Base-by-base conservation (phyloP, 2,888 invertebrate species). In the Oxytorus armatus region DNA sequence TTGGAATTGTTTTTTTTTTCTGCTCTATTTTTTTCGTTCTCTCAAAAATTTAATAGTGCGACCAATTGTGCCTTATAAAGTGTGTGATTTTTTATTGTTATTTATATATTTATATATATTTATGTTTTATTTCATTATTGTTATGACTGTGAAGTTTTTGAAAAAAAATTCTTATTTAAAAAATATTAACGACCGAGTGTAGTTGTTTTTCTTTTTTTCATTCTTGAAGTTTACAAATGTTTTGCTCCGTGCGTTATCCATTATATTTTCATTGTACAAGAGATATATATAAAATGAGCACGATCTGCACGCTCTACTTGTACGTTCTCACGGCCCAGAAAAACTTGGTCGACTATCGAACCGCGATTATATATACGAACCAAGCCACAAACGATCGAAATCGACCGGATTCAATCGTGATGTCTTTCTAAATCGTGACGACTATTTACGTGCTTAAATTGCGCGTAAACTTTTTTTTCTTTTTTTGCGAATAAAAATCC, bases 281-380 rank as follows among this genome's bases (percentile, higher is more conserved):
- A 51, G 49, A 39, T 33, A 69, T 66, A 23, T 49, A 21, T 39
- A 65, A 33, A 77, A 53, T 73, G 57, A 49, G 73, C 80, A 63
- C 61, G 80, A 80, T 81, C 65, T 81, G 65, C 74, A 77, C 77
- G 80, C 80, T 81, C 80, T 77, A 74, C 61, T 81, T 81, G 74
- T 49, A 57, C 77, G 68, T 81, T 81, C 80, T 77, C 80, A 81
- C 80, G 80, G 63, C 69, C 74, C 77, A 77, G 80, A 77, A 77
- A 80, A 80, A 77, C 77, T 69, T 51, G 39, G 33, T 63, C 59
- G 65, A 51, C 73, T 55, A 68, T 77, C 55, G 80, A 77, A 51
- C 73, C n/a, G 57, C 69, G 69, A 69, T 81, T 74, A n/a, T 47
- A 36, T 10, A n/a, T n/a, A n/a, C n/a, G n/a, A n/a, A n/a, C n/a